Evolutionary conservation across 2,113 vertebrate species (phyloP).

Genomic region (Ctenomys sociabilis): DNA sequence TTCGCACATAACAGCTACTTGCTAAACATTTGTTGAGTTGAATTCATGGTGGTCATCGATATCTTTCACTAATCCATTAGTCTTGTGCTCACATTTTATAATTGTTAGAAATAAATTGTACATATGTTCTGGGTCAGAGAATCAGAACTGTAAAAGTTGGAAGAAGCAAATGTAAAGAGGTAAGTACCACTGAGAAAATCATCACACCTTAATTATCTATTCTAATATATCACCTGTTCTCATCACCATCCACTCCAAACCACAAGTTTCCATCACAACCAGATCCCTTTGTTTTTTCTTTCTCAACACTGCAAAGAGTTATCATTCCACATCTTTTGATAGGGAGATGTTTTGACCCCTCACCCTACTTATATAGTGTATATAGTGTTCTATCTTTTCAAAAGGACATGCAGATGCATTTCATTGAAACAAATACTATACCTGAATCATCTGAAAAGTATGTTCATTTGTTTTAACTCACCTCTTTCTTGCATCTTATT

Average conservation of each 20-base stretch:
- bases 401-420: background rate
- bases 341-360: background rate
- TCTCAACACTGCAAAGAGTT: background rate
- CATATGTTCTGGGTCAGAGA: background rate
- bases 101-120: background rate
- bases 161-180: background rate
- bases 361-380: background rate
- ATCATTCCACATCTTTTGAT: background rate
- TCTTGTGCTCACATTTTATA: background rate
- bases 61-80: background rate
- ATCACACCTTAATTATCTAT: background rate
- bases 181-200: background rate
- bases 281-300: background rate
- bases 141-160: background rate
- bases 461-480: constrained; percentile 61
- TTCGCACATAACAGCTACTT: background rate
- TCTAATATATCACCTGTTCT: background rate
- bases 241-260: background rate
- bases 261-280: background rate
- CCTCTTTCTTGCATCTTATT: constrained; percentile 63
- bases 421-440: constrained; percentile 24
- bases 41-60: background rate
- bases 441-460: background rate
- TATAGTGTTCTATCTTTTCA: constrained; percentile 24
- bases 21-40: background rate